Percentiles rank a stretch among this genome's conserved stretches.
Conservation (phyloP, 1,140 invertebrate genomes). For the Apis laboriosa region DNA sequence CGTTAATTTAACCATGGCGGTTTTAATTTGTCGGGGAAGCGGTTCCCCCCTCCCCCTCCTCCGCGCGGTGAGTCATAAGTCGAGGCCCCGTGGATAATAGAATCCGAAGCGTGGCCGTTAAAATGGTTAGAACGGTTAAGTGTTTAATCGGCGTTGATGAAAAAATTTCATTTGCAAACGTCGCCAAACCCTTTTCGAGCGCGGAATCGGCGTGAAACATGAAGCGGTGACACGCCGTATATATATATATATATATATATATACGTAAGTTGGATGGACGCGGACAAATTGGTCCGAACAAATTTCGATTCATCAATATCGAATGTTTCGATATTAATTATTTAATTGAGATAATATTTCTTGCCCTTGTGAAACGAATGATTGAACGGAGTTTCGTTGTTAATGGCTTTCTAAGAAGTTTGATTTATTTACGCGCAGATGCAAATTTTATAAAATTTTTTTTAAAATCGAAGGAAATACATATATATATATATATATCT, state of each 20-base stretch:
- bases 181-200: slow-evolving; percentile 22
- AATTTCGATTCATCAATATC: neutral
- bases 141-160: slow-evolving; percentile 42
- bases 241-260: too few relatives aligned
- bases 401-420: neutral
- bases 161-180: slow-evolving; percentile 55
- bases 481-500: too few relatives aligned
- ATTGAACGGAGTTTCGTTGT: neutral
- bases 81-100: slow-evolving; percentile 53
- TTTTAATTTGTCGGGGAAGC: slow-evolving; percentile 64
- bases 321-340: slow-evolving; percentile 13
- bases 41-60: neutral
- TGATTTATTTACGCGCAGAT: neutral
- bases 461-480: too few relatives aligned
- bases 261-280: neutral
- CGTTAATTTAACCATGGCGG: slow-evolving; percentile 66
- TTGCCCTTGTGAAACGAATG: neutral
- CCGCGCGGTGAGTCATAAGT: slow-evolving; percentile 55
- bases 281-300: neutral
- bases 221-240: neutral
- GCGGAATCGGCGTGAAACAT: neutral
- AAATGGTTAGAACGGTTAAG: slow-evolving; percentile 49
- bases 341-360: slow-evolving; percentile 2
- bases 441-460: too few relatives aligned
- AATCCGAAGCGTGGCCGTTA: slow-evolving; percentile 59